Evolutionary conservation across 2,888 invertebrate genomes (phyloP).

Genomic region (Leucoptera coffeella): DNA sequence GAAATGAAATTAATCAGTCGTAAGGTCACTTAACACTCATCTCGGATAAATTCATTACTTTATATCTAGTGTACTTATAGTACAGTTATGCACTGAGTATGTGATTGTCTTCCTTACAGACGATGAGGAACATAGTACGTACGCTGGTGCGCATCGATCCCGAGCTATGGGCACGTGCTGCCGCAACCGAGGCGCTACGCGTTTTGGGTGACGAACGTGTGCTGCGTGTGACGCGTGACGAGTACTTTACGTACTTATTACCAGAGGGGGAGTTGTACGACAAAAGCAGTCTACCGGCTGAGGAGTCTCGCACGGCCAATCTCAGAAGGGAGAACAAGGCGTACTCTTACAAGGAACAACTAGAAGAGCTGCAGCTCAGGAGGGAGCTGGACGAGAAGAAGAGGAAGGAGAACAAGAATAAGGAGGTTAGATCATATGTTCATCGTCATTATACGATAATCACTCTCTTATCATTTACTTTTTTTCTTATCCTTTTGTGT

Average conservation of each 20-base stretch:
- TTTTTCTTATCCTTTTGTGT: too few species aligned
- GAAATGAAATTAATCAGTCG: too few species aligned
- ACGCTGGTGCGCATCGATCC: constrained; percentile 62
- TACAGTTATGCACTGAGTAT: constrained; percentile 4
- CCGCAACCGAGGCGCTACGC: constrained; percentile 56
- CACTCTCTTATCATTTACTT: too few species aligned
- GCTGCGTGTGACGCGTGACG: constrained; percentile 63
- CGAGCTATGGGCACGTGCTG: constrained; percentile 54
- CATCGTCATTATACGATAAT: not conserved
- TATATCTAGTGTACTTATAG: too few species aligned
- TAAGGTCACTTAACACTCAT: too few species aligned
- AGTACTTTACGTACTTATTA: constrained; percentile 57
- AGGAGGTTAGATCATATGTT: constrained; percentile 26
- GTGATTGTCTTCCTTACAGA: constrained; percentile 17
- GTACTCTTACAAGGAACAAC: constrained; percentile 94
- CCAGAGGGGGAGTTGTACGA: constrained; percentile 90
- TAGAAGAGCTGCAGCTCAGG: constrained; percentile 89
- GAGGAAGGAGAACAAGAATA: constrained; percentile 70
- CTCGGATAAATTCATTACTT: too few species aligned
- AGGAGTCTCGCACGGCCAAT: constrained; percentile 58
- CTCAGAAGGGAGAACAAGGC: constrained; percentile 93
- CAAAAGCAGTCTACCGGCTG: constrained; percentile 57
- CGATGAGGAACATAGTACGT: constrained; percentile 66
- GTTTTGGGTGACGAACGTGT: constrained; percentile 62
- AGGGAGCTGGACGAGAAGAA: constrained; percentile 89